These are phyloP conservation scores for Picus viridis DNA, from an alignment of 2,797 vertebrate species.

Conservation along the genomic window DNA sequence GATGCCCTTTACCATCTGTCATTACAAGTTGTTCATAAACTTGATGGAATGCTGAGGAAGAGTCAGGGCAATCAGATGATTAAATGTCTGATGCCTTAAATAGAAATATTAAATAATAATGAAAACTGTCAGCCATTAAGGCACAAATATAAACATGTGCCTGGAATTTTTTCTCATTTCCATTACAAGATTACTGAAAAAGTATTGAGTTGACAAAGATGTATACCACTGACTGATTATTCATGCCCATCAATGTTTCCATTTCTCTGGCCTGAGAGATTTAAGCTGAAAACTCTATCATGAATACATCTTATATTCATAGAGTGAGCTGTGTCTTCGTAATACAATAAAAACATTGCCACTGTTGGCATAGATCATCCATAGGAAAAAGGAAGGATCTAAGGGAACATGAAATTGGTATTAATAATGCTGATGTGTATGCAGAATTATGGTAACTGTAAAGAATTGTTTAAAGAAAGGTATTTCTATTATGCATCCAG, in stretches of 20 bases:
- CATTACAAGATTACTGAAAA: slow-evolving; percentile 10
- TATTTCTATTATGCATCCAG: neutral
- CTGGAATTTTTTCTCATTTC: neutral
- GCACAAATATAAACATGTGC: neutral
- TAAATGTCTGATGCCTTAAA: neutral
- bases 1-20: slow-evolving; percentile 9
- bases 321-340: neutral
- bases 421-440: neutral
- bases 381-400: neutral
- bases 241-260: slow-evolving; percentile 7
- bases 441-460: neutral
- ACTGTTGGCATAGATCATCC: neutral
- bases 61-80: neutral
- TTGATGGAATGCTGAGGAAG: slow-evolving; percentile 5
- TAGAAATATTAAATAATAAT: slow-evolving; percentile 26
- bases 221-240: slow-evolving; percentile 1
- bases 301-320: neutral
- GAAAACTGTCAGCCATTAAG: neutral
- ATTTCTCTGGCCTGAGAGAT: neutral
- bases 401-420: neutral
- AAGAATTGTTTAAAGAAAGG: neutral
- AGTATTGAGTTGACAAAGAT: slow-evolving; percentile 4
- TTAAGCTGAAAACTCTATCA: neutral
- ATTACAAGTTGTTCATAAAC: slow-evolving; percentile 23
- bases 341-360: neutral